Conservation (phyloP, 2,113 vertebrate genomes). For the Hippocampus mohnikei region DNA sequence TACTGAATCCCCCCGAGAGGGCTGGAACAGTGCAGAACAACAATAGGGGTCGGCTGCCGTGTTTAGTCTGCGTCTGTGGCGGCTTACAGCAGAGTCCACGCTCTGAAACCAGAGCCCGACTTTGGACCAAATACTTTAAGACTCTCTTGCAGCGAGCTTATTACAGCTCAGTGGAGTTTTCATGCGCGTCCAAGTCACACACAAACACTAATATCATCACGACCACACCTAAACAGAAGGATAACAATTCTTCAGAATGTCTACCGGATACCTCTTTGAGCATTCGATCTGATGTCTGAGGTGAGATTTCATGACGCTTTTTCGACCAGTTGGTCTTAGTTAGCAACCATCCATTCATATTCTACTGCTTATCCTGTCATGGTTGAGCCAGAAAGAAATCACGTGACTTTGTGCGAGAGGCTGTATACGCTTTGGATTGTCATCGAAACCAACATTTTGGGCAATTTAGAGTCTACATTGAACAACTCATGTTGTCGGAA, state of each 20-base stretch:
- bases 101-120: constrained; percentile 61
- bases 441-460: no score
- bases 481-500: no score
- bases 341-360: not conserved
- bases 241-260: constrained; percentile 32
- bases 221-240: constrained; percentile 39
- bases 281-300: not conserved
- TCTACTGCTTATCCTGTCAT: no score
- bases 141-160: constrained; percentile 62
- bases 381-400: no score
- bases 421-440: no score
- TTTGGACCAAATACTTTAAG: constrained; percentile 59
- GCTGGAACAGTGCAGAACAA: constrained; percentile 62
- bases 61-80: constrained; percentile 73
- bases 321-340: not conserved
- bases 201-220: constrained; percentile 44
- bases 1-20: constrained; percentile 49
- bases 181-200: constrained; percentile 61
- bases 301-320: not conserved
- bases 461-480: no score
- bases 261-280: not conserved
- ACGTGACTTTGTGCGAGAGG: no score
- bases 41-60: constrained; percentile 60
- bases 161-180: constrained; percentile 63
- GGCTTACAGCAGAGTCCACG: constrained; percentile 58